Evolutionary conservation across 2,113 vertebrate genomes (phyloP), one percentile per base, ranked within the genome.

Genomic region (Channa argus): DNA sequence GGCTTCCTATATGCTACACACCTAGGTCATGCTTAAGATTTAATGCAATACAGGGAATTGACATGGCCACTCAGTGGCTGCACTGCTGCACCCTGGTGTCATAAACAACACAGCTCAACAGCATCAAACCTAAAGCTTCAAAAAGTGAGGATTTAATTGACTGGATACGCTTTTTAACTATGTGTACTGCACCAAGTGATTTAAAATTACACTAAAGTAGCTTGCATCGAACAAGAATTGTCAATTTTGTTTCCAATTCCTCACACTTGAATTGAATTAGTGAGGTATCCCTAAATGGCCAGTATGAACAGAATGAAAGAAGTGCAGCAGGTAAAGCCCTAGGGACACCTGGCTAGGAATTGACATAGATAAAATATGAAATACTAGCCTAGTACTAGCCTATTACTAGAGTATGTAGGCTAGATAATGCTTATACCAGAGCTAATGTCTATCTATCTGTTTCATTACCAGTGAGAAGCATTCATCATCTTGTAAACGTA

Each of bases 1-100:
- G 24, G 24, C 74, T 93, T 93, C 93, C 91, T 65, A 91, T 92
- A 91, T 93, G 66, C 79, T 62, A 63, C 64, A 60, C 24, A 56
- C 68, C 58, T 61, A 64, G 69, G 79, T 78, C 68, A 78, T 69
- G 82, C 65, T 76, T 64, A 59, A 73, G 73, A 83, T 86, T 85
- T 71, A 77, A 85, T 41, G 86, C 60, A 85, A 76, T 86, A 80
- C 79, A 85, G 85, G 86, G 83, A 86, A 75, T 76, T 70, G 68
- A 62, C 71, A 63, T 72, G 72, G 71, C 80, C 74, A 84, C 51
- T 58, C 12, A 82, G 37, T 71, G 34, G 55, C 36, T 56, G 44
- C 46, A 36, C 59, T 43, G 38, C 5, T 66, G 34, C 60, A 67
- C 11, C 5, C 10, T n/a, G n/a, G n/a, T n/a, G n/a, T n/a, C n/a